These are phyloP conservation scores for Silurus aristotelis DNA, from an alignment of 2,797 vertebrate species.

Conservation along the genomic window DNA sequence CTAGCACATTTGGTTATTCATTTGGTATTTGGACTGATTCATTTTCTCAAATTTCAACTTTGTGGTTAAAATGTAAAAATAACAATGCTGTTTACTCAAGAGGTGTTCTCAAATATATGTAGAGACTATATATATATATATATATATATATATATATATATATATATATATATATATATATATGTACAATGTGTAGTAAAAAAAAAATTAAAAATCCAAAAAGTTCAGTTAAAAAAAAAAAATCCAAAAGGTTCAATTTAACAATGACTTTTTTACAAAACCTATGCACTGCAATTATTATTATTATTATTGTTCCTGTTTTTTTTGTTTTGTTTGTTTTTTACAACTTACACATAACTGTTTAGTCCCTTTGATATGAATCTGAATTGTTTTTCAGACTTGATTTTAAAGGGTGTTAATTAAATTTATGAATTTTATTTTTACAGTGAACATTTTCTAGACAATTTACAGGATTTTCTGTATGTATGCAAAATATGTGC, in stretches of 20 bases:
- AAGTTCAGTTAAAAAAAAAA: no score
- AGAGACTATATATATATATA: neutral
- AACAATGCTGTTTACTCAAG: neutral
- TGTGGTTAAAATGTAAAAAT: neutral
- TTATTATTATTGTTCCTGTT: no score
- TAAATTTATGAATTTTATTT: neutral
- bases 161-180: no score
- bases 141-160: no score
- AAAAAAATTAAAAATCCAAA: no score
- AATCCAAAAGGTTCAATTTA: neutral
- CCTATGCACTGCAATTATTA: neutral
- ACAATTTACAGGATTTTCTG: neutral
- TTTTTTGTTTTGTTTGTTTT: no score
- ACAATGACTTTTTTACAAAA: neutral
- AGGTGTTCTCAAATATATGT: neutral
- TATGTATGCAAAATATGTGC: neutral
- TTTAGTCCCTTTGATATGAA: neutral
- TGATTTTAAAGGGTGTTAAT: neutral
- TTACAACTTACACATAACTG: neutral
- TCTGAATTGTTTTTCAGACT: neutral
- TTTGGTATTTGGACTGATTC: neutral
- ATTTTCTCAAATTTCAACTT: neutral
- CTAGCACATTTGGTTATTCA: neutral
- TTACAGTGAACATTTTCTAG: neutral
- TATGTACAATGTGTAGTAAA: no score